phyloP scores from a whole-genome alignment of 2,797 vertebrate species.

The Semaprochilodus insignis region DNA sequence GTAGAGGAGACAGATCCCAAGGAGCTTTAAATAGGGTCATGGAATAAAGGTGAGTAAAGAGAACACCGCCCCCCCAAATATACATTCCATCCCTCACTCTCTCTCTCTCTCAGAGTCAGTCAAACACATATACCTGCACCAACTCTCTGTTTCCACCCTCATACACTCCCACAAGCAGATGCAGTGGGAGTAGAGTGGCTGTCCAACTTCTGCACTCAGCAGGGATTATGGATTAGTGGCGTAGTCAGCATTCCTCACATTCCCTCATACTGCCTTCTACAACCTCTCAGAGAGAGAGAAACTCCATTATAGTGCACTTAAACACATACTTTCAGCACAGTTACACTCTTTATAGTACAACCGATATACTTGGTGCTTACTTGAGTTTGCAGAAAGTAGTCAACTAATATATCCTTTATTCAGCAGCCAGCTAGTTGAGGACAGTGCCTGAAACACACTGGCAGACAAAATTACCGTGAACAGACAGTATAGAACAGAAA shows the following conservation, averaged over 20 bases:
- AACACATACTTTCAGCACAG: background rate
- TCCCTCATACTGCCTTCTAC: slow-evolving; percentile 48
- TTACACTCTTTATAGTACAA: background rate
- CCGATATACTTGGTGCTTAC: too few species aligned
- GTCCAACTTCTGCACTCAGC: slow-evolving; percentile 54
- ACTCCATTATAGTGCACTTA: slow-evolving; percentile 54
- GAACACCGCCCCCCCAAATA: background rate
- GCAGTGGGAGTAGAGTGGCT: slow-evolving; percentile 43
- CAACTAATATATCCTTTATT: too few species aligned
- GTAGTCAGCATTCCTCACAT: slow-evolving; percentile 59
- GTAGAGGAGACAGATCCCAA: slow-evolving; percentile 5
- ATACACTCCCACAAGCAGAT: slow-evolving; percentile 35
- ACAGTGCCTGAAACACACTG: too few species aligned
- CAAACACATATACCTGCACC: background rate
- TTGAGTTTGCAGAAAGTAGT: too few species aligned
- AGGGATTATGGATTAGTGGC: slow-evolving; percentile 61
- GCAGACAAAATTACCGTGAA: too few species aligned
- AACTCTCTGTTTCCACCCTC: background rate
- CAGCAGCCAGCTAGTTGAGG: too few species aligned
- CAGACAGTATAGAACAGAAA: too few species aligned
- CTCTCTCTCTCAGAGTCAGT: background rate
- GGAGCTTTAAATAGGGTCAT: slow-evolving; percentile 11
- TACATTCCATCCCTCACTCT: background rate
- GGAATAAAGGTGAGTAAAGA: slow-evolving; percentile 8
- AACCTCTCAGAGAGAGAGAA: slow-evolving; percentile 62